These are phyloP conservation scores for Marisa cornuarietis DNA, from an alignment of 1,140 invertebrate genomes.

Conservation along the genomic window DNA sequence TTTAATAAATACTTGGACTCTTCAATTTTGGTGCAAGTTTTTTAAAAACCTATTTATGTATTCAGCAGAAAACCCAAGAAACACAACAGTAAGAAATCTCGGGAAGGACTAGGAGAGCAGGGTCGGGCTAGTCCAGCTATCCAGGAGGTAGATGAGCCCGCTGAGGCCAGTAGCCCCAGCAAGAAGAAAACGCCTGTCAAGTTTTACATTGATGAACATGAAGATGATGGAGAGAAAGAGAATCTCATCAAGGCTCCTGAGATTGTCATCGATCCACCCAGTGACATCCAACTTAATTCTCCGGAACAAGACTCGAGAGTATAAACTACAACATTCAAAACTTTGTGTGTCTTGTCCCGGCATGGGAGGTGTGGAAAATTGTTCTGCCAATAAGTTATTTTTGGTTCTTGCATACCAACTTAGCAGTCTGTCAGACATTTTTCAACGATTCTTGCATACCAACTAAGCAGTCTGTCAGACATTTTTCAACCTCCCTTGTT, in stretches of 20 bases:
- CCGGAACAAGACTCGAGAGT: slow-evolving; percentile 31
- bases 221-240: slow-evolving; percentile 48
- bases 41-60: neutral
- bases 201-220: slow-evolving; percentile 55
- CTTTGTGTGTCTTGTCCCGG: neutral
- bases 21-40: neutral
- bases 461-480: neutral
- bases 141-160: slow-evolving; percentile 30
- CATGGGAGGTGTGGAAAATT: neutral
- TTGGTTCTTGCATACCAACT: neutral
- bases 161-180: slow-evolving; percentile 23
- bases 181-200: slow-evolving; percentile 44
- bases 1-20: no score
- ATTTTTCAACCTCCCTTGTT: neutral
- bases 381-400: neutral
- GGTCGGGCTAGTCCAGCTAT: slow-evolving; percentile 35
- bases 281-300: slow-evolving; percentile 32
- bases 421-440: neutral
- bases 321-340: neutral
- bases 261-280: slow-evolving; percentile 55
- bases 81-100: slow-evolving; percentile 31
- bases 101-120: slow-evolving; percentile 22
- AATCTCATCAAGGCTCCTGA: slow-evolving; percentile 44
- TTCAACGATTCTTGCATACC: neutral
- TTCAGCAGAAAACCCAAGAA: slow-evolving; percentile 34